Percentiles rank a stretch among this genome's conserved stretches.
Conservation (phyloP, 64 coral and sea anemone genomes). For the Pocillopora damicornis region DNA sequence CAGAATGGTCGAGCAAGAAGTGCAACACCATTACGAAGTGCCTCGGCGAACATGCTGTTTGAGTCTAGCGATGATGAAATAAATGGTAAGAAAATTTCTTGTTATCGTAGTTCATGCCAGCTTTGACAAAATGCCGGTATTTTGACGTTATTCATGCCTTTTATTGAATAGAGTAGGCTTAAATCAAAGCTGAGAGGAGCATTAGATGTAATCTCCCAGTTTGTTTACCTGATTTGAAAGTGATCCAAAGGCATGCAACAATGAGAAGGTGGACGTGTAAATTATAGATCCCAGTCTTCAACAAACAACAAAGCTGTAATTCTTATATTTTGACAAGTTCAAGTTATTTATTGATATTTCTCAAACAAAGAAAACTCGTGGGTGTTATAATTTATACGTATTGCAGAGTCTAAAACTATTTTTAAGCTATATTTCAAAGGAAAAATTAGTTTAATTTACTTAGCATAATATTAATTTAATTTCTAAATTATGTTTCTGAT, state of each 20-base stretch:
- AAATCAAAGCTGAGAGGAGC: background rate
- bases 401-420: too few relatives aligned
- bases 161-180: conserved; percentile 33
- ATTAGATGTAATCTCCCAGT: background rate
- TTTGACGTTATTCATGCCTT: background rate
- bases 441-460: too few relatives aligned
- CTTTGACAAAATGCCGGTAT: background rate
- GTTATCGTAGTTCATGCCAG: background rate
- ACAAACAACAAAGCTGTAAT: too few relatives aligned
- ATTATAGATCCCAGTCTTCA: too few relatives aligned
- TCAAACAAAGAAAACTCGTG: too few relatives aligned
- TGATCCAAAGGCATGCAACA: background rate
- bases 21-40: conserved; percentile 9
- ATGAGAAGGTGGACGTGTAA: too few relatives aligned
- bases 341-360: too few relatives aligned
- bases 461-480: too few relatives aligned
- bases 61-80: conserved; percentile 47
- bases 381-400: too few relatives aligned
- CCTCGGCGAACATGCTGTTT: background rate
- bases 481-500: too few relatives aligned
- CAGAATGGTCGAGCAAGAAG: conserved; percentile 34
- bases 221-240: background rate
- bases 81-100: conserved; percentile 23
- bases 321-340: too few relatives aligned
- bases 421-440: too few relatives aligned